Evolutionary conservation across 2,888 invertebrate species (phyloP), one percentile per base, ranked within the genome.

Genomic region (Sussaba pulchella): DNA sequence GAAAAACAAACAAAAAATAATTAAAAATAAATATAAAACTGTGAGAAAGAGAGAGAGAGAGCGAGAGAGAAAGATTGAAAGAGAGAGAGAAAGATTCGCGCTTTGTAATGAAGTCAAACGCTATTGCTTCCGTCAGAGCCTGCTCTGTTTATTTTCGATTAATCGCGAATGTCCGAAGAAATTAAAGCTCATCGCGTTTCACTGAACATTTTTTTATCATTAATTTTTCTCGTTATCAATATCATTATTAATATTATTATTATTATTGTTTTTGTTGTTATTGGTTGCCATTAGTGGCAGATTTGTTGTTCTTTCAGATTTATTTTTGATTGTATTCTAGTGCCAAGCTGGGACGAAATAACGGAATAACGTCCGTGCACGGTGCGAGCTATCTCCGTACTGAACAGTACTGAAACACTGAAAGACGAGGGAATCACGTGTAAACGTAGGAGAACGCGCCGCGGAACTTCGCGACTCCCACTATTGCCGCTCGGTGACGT

Each of bases 341-440:
- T n/a, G n/a, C n/a, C n/a, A n/a, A n/a, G n/a, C n/a, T n/a, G n/a
- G n/a, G n/a, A n/a, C n/a, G n/a, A 14, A 45, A 63, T n/a, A 43
- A 36, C 31, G 57, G 31, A 17, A 1, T n/a, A 31, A 26, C 57
- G 64, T 70, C 50, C 73, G 70, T 24, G 59, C 70, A 24, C 70
- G 64, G 31, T 72, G 81, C 50, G 57, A 78, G 81, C 77, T 70
- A 59, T 74, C 77, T 43, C 47, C 43, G 73, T 54, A 81, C 81
- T 81, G n/a, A n/a, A n/a, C n/a, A n/a, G n/a, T n/a, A n/a, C n/a
- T n/a, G n/a, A n/a, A n/a, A n/a, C n/a, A n/a, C n/a, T n/a, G 81
- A 81, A 45, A 64, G 72, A 43, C 66, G 21, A 54, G 36, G 45
- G 47, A 70, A 78, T 81, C 81, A 81, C 81, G 78, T 81, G 80